Conservation (phyloP, 2,888 invertebrate species). For the Autographa pulchrina region DNA sequence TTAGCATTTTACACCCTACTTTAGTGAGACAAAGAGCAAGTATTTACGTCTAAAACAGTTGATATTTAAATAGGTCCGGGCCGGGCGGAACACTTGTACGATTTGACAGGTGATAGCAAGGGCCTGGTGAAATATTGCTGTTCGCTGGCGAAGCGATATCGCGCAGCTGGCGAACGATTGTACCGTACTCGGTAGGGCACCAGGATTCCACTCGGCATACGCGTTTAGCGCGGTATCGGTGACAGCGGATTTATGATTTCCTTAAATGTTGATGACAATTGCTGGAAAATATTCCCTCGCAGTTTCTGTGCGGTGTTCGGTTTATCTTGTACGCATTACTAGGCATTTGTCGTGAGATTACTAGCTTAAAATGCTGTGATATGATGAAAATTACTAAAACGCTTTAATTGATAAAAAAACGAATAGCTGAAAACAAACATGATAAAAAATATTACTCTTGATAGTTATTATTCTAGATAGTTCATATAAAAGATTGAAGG, state of each 20-base stretch:
- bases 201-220: conserved; percentile 52
- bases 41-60: conserved; percentile 81
- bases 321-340: conserved; percentile 24
- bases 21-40: conserved; percentile 70
- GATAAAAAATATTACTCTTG: too few species aligned
- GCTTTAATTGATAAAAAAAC: too few species aligned
- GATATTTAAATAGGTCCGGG: conserved; percentile 86
- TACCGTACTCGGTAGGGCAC: conserved; percentile 60
- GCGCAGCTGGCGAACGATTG: conserved; percentile 75
- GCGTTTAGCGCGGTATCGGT: conserved; percentile 57
- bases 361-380: not conserved
- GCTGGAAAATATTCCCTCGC: conserved; percentile 47
- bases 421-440: too few species aligned
- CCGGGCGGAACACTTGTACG: conserved; percentile 86
- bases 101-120: conserved; percentile 87
- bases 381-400: too few species aligned
- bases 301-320: conserved; percentile 19
- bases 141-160: conserved; percentile 71
- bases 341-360: not conserved
- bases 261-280: conserved; percentile 45
- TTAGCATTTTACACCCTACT: conserved; percentile 67
- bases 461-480: too few species aligned
- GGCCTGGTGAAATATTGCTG: conserved; percentile 82
- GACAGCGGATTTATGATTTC: conserved; percentile 61
- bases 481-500: too few species aligned